Evolutionary conservation across 2,797 vertebrate species (phyloP).

Genomic region (Sebastes umbrosus): DNA sequence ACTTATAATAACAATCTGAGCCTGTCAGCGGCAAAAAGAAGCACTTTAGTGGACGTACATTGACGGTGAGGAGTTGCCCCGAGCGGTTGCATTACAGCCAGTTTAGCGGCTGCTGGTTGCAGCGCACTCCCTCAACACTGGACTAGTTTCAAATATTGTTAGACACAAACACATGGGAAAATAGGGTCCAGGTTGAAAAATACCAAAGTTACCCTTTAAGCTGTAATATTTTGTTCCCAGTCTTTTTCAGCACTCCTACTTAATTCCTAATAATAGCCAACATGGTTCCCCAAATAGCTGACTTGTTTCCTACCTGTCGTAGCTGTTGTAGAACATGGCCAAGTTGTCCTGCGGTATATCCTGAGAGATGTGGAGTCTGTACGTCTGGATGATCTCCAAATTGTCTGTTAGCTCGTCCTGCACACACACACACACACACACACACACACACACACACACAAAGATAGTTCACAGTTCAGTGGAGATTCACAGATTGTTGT

Average conservation of each 20-base stretch:
- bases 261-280: not conserved
- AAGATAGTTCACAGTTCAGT: not conserved
- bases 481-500: not conserved
- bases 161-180: too few species aligned
- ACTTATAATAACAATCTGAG: too few species aligned
- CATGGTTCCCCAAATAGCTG: not conserved
- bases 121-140: too few species aligned
- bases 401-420: constrained; percentile 94
- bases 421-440: not conserved
- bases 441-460: not conserved
- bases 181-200: too few species aligned
- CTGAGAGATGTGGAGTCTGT: constrained; percentile 92
- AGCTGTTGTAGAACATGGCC: constrained; percentile 89
- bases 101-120: too few species aligned
- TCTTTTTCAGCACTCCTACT: not conserved
- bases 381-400: constrained; percentile 92
- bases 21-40: too few species aligned
- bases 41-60: too few species aligned
- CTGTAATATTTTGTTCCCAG: not conserved
- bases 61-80: too few species aligned
- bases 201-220: too few species aligned
- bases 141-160: too few species aligned
- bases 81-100: too few species aligned
- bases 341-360: constrained; percentile 96
- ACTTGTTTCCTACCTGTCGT: constrained; percentile 84